Conservation (phyloP, 2,888 invertebrate species). For the Tiliacea aurago region DNA sequence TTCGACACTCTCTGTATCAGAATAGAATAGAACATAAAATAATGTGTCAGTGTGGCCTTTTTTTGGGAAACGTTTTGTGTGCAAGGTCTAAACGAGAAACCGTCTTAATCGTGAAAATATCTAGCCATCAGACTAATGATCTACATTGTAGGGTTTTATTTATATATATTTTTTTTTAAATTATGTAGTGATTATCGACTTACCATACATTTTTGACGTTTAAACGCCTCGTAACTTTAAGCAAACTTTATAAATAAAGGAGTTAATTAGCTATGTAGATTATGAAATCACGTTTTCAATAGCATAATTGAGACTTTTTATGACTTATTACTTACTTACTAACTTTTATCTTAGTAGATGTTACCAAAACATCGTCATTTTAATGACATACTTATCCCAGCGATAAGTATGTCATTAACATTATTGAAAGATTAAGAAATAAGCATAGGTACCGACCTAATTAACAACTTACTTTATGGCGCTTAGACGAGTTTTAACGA, state of each 20-base stretch:
- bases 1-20: too few relatives aligned
- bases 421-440: slow-evolving; percentile 26
- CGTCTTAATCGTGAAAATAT: background rate
- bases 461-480: slow-evolving; percentile 35
- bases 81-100: background rate
- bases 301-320: slow-evolving; percentile 4
- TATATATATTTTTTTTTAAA: background rate
- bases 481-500: slow-evolving; percentile 28
- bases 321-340: too few relatives aligned
- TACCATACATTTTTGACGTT: background rate
- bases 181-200: background rate
- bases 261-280: background rate
- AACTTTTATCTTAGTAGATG: background rate
- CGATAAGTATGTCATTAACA: slow-evolving; percentile 11
- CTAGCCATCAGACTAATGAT: background rate
- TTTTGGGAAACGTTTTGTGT: too few relatives aligned
- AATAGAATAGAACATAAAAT: too few relatives aligned
- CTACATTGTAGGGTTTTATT: background rate
- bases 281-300: background rate
- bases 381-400: too few relatives aligned
- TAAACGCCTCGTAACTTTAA: background rate
- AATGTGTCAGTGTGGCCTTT: background rate
- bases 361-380: background rate
- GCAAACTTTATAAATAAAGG: too few relatives aligned
- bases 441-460: background rate